Evolutionary conservation across 2,888 invertebrate species (phyloP), one percentile per base, ranked within the genome.

Genomic region (Xiphydria camelus): DNA sequence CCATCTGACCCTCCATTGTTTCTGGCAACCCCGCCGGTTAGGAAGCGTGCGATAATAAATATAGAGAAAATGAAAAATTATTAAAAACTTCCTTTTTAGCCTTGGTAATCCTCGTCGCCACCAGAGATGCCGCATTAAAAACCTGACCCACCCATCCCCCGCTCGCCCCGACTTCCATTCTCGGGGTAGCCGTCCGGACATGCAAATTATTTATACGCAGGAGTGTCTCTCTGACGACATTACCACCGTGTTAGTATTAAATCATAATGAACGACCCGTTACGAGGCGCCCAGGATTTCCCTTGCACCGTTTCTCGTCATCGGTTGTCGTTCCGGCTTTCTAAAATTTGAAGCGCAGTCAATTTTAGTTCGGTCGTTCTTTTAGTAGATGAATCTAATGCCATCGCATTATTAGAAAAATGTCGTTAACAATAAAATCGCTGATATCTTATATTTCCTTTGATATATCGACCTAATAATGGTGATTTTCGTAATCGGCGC

Each of bases 51-150:
- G 71, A 75, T 74, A 75, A 75, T 74, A 75, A 75, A 74, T 75
- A 75, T 73, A 72, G 73, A 70, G 73, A 75, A 74, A 75, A 75
- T 75, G 74, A 75, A 75, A 75, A 74, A 75, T 75, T 75, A 75
- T 74, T 73, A 74, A 73, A 75, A 75, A 75, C 73, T 75, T 75
- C 73, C 73, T 73, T 74, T 75, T 74, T 74, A 73, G 68, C 71
- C 70, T 68, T 66, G 68, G 72, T 73, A 74, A 74, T 74, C 72
- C 74, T 68, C 65, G 69, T 63, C 65, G 70, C 70, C 67, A 67
- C 70, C 66, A 70, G 73, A 73, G 74, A 72, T 68, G 73, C 66
- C 70, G 71, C 73, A 74, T 75, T 75, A 75, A 74, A 73, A 74
- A 67, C 62, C 65, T 59, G 61, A 62, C 52, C 45, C 50, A 45